Evolutionary conservation across 2,797 vertebrate species (phyloP), one percentile per base, ranked within the genome.

Genomic region (Fistularia tabacaria): DNA sequence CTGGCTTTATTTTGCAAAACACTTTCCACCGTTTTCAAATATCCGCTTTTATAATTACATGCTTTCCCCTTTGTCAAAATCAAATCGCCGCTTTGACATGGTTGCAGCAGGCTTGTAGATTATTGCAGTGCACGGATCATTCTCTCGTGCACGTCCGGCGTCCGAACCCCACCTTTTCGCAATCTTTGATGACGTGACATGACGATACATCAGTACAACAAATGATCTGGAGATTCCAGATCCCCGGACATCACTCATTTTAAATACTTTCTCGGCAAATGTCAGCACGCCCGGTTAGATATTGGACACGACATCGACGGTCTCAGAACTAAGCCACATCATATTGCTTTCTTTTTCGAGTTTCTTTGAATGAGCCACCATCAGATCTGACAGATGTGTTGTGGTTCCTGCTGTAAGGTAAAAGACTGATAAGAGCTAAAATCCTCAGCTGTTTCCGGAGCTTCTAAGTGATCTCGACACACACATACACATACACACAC

Each of bases 361-460:
- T 25, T 54, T 67, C 49, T 49, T 36, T 47, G 38, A 47, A 65
- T 15, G 49, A 52, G 51, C 25, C 41, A 8, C 50, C 1, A 8
- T 25, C 59, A 14, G 42, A 66, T 69, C 10, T 38, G 57, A 64
- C 49, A 67, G 48, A 67, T 57, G 39, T 47, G 48, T 0, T 62
- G 54, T 42, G 47, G 55, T 15, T 63, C 25, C 42, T 44, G 57
- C 65, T 67, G 60, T 37, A 59, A 67, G 68, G 39, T 11, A 9
- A 14, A 6, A 53, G 48, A n/a, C 53, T 25, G 60, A 77, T 67
- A 53, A 68, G 51, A 65, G 8, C 59, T 62, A 15, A 46, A 66
- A 70, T 10, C 25, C 25, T 43, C 42, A 43, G 42, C 42, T 43
- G 10, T 11, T n/a, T 43, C 42, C 12, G 42, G 10, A 43, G 10